Base-by-base conservation (phyloP, 2,113 vertebrate species). In the Marmota flaviventris region DNA sequence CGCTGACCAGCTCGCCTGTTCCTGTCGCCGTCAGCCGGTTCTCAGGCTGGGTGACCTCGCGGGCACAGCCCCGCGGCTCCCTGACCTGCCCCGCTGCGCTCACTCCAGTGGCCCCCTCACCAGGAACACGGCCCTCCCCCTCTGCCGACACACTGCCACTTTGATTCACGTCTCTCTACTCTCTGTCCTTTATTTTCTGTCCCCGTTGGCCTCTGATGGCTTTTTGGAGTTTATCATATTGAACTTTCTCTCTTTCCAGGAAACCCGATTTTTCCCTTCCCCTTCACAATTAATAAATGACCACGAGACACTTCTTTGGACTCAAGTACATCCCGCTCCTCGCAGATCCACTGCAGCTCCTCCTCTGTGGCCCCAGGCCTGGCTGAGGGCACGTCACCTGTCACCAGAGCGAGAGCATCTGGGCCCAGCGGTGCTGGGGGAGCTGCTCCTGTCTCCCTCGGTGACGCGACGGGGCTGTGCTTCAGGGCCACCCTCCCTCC, bases 161-260 rank as follows among this genome's bases (percentile, higher is more conserved):
- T 83, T 85, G 94, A 97, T 94, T 97, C 97, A 96, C 91, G 65
- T 92, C 89, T 92, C 92, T 93, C 86, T 53, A 79, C 96, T 92
- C 92, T 76, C 65, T 69, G 83, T 87, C 91, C 94, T 97, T 94
- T 95, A 92, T 94, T 97, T 90, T 94, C 97, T 97, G 95, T 92
- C 95, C 96, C 97, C 84, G 12, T 91, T 96, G 95, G 94, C 97
- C 97, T 97, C 95, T 91, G 97, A 97, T 96, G 97, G 94, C 97
- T 97, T 96, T 92, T 96, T 1, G 58, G 97, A 98, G 97, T 98
- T 97, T 97, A 97, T 97, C 97, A 98, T 96, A 88, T 93, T 97
- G 97, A 97, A 98, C 97, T 97, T 93, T 95, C 95, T 96, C 85
- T 95, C 93, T 97, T 97, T 98, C 98, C 97, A 97, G 97, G 97